phyloP scores from a whole-genome alignment of 2,113 vertebrate species.

The Penelope pileata region DNA sequence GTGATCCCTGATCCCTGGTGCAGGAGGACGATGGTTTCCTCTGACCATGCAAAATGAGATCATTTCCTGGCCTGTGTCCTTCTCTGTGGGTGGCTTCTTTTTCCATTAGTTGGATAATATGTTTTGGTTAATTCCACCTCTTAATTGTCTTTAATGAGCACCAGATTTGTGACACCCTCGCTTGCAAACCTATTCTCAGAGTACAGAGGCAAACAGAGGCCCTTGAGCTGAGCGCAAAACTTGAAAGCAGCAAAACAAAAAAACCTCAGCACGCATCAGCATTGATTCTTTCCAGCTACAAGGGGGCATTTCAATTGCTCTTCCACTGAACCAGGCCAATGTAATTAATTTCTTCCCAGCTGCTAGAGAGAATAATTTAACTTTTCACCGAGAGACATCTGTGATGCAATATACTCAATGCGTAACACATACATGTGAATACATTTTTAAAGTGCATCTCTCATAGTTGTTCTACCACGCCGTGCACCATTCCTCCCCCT shows the following conservation, averaged over 20 bases:
- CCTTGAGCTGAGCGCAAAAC: slow-evolving; percentile 47
- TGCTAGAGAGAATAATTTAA: not conserved
- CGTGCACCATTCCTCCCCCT: not conserved
- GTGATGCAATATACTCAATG: not conserved
- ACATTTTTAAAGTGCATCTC: not conserved
- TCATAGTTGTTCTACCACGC: not conserved
- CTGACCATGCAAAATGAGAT: slow-evolving; percentile 65
- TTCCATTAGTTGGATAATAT: slow-evolving; percentile 75
- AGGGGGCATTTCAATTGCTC: slow-evolving; percentile 12
- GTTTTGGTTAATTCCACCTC: slow-evolving; percentile 79
- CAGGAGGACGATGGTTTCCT: slow-evolving; percentile 49
- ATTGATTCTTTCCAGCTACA: not conserved
- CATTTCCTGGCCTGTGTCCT: slow-evolving; percentile 65
- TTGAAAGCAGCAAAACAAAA: slow-evolving; percentile 19
- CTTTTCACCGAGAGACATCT: not conserved
- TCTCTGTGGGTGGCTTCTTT: slow-evolving; percentile 80
- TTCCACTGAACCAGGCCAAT: not conserved
- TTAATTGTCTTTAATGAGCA: slow-evolving; percentile 82
- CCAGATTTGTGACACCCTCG: slow-evolving; percentile 73
- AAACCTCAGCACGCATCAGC: not conserved
- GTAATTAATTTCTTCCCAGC: slow-evolving; percentile 8
- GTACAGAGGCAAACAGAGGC: slow-evolving; percentile 49
- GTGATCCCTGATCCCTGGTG: not conserved
- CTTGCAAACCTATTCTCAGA: slow-evolving; percentile 61
- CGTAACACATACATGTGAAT: not conserved